Percentiles rank a stretch among this genome's conserved stretches.
phyloP scores from a whole-genome alignment of 2,797 vertebrate genomes.

The Malurus splendens region DNA sequence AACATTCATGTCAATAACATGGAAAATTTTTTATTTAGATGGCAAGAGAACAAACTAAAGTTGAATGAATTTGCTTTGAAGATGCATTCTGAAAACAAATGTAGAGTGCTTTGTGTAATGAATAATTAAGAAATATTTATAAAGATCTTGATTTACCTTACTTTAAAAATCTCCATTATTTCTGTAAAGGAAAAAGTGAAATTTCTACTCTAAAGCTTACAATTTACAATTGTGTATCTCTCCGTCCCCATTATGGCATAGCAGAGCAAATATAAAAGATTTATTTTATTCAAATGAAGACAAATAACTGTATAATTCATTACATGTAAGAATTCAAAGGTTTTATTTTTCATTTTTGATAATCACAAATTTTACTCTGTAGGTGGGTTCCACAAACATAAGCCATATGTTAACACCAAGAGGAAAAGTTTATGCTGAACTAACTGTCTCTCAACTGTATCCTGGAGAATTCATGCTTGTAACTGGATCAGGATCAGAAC shows the following conservation, averaged over 20 bases:
- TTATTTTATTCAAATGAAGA: neutral
- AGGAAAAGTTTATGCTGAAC: conserved; percentile 89
- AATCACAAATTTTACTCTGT: neutral
- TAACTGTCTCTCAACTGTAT: conserved; percentile 86
- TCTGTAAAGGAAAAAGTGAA: neutral
- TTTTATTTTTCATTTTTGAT: neutral
- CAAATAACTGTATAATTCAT: neutral
- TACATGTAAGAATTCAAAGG: neutral
- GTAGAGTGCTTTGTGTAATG: neutral
- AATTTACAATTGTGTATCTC: neutral
- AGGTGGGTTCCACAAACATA: conserved; percentile 94
- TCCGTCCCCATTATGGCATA: neutral
- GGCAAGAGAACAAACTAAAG: neutral
- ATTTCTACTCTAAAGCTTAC: neutral
- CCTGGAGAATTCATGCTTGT: conserved; percentile 89
- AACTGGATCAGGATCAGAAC: conserved; percentile 93
- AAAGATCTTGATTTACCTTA: neutral
- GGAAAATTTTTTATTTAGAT: neutral
- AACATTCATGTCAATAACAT: neutral
- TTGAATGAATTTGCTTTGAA: neutral
- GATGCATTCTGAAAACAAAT: neutral
- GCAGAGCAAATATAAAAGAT: neutral
- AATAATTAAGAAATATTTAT: neutral
- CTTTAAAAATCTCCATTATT: neutral
- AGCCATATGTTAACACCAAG: conserved; percentile 94